Evolutionary conservation across 2,888 invertebrate species (phyloP).

Genomic region (Strigamia transsilvanica): DNA sequence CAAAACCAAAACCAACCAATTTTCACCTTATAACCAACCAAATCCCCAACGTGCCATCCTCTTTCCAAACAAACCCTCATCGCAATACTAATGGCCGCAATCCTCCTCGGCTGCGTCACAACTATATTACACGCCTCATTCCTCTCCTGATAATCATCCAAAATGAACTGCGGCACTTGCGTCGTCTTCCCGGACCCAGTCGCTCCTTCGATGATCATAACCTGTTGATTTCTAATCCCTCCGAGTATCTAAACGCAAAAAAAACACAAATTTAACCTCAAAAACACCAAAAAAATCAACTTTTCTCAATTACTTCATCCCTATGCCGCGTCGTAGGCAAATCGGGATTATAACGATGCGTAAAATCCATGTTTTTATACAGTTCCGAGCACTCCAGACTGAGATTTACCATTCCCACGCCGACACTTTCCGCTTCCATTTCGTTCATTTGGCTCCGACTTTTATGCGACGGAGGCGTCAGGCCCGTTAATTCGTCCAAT

Average conservation of each 20-base stretch:
- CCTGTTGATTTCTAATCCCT: conserved; percentile 74
- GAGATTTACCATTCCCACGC: too few relatives aligned
- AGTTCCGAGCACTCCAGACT: too few relatives aligned
- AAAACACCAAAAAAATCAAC: too few relatives aligned
- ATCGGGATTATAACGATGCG: too few relatives aligned
- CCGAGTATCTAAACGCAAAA: conserved; percentile 71
- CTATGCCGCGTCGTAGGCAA: too few relatives aligned
- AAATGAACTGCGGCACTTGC: conserved; percentile 89
- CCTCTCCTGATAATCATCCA: conserved; percentile 77
- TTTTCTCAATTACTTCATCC: too few relatives aligned
- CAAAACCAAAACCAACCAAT: too few relatives aligned
- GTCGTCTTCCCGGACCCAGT: conserved; percentile 94
- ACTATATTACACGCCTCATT: conserved; percentile 81
- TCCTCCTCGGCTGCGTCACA: conserved; percentile 91
- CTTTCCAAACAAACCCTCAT: conserved; percentile 83
- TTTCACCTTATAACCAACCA: conserved; percentile 88
- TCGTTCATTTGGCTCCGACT: too few relatives aligned
- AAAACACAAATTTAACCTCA: neutral
- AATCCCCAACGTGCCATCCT: conserved; percentile 79
- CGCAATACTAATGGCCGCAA: conserved; percentile 91
- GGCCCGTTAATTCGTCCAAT: too few relatives aligned
- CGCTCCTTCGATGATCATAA: conserved; percentile 86
- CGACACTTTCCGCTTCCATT: too few relatives aligned
- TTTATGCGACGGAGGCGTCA: too few relatives aligned
- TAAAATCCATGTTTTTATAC: too few relatives aligned